Conservation (phyloP, 2,113 vertebrate genomes). For the Colossoma macropomum region DNA sequence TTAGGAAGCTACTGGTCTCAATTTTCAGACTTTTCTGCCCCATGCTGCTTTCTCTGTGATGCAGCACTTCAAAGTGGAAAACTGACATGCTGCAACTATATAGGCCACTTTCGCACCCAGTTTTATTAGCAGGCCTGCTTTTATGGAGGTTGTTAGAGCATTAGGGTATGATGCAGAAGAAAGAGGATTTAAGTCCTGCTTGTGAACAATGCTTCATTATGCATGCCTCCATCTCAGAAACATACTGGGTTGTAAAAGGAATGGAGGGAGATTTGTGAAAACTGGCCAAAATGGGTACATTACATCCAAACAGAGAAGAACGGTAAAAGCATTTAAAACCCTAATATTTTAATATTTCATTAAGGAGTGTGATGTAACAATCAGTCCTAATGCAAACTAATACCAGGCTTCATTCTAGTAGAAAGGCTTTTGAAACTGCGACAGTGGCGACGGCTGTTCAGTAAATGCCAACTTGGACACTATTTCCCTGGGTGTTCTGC, state of each 20-base stretch:
- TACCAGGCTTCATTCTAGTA: neutral
- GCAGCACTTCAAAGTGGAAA: conserved; percentile 8
- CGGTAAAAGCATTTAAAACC: neutral
- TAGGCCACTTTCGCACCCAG: neutral
- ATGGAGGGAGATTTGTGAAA: too few relatives aligned
- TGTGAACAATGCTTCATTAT: neutral
- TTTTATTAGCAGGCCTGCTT: neutral
- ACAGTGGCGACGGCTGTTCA: neutral
- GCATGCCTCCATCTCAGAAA: neutral
- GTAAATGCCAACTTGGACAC: neutral
- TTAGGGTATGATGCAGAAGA: neutral
- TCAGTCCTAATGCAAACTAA: neutral
- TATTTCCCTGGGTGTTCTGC: neutral
- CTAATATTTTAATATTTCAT: neutral
- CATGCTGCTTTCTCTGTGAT: neutral
- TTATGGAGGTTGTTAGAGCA: neutral
- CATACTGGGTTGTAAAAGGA: neutral
- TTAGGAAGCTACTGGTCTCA: neutral
- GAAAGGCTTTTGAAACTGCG: neutral
- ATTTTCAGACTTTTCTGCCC: neutral
- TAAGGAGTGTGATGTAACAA: neutral
- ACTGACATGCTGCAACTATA: neutral
- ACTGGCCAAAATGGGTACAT: too few relatives aligned
- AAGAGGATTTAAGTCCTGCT: neutral
- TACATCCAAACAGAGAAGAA: too few relatives aligned